Base-by-base conservation (phyloP, 2,888 invertebrate species). In the Philereme vetulata region DNA sequence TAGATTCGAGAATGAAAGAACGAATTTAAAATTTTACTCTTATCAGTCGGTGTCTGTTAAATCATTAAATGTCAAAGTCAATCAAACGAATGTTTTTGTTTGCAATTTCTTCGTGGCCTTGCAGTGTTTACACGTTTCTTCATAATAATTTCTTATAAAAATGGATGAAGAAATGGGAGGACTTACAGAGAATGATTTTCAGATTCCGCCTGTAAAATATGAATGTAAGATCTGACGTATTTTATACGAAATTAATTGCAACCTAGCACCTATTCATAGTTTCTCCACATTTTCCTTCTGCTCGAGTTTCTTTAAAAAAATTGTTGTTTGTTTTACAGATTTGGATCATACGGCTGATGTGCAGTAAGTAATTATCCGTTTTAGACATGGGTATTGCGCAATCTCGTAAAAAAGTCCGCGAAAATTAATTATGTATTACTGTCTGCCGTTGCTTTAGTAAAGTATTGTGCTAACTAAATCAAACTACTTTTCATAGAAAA, bases 321-420 rank as follows among this genome's bases (percentile, higher is more conserved):
- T 46, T 51, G 10, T 51, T 11, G 5, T 44, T 65, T 68, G n/a
- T 63, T 62, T 80, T 94, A 65, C 93, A 97, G 97, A 97, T 94
- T 93, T 99, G 84, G 99, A 99, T 81, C 99, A 99, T 83, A 98
- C 99, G 36, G 99, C 99, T 11, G 99, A 99, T 92, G 97, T 99
- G n/a, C 99, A 99, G 97, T 98, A 93, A 96, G 97, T 96, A 58
- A 51, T 21, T 33, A 43, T 9, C 5, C 52, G 11, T 32, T 46
- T 33, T 11, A 10, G 21, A 5, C 7, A 3, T 3, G 0, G 7
- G 5, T 1, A 38, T 34, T 5, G 34, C 34, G 34, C 33, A 52
- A 11, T 5, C 44, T 9, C 35, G 21, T 8, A n/a, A 21, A 44
- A 43, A 44, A 21, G 44, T 44, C 21, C 44, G 44, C 44, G 44